Base-by-base conservation (phyloP, 1,140 invertebrate genomes). In the Drosophila guanche region DNA sequence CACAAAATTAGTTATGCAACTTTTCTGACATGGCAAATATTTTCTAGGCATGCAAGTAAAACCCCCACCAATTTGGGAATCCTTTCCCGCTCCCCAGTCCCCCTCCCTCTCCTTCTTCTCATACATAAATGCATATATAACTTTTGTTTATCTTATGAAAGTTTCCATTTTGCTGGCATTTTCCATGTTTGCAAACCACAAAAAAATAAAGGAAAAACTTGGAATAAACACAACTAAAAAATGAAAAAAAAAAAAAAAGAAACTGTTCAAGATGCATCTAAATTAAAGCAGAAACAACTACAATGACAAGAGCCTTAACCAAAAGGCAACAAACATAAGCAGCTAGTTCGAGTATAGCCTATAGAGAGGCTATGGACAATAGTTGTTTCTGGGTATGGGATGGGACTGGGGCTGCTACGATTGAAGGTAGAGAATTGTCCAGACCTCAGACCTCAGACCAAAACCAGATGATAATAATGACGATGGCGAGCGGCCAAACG, bases 381-480 rank as follows among this genome's bases (percentile, higher is more conserved):
- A 45, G 59, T 58, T 63, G 48, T 46, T 57, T 29, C 12, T 47
- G 37, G 33, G 53, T 14, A 16, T 47, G 37, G 41, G 47, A 16
- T 20, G 14, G 42, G 6, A 2, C 5, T 7, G 42, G n/a, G 54
- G 60, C 51, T 60, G 55, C 27, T 59, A 56, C 52, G 52, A 77
- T 80, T 76, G 61, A 76, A 81, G 66, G 62, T 50, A 74, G 58
- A 65, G 66, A 73, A 60, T 63, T 79, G 76, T 68, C 62, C 76
- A 63, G 61, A 63, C 80, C 73, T 8, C 29, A 37, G 5, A 27
- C 5, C 25, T 56, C 76, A 63, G 61, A 63, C 80, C 78, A 80
- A 84, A 84, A 86, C 62, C 72, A 85, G 72, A 84, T 86, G 81
- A 86, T 80, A 85, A 85, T 80, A 80, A 85, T 76, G 73, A 67